Percentiles rank a stretch among this genome's conserved stretches.
phyloP scores from a whole-genome alignment of 53 echinoderm and acorn worm species.

The Paelopatides confundens region DNA sequence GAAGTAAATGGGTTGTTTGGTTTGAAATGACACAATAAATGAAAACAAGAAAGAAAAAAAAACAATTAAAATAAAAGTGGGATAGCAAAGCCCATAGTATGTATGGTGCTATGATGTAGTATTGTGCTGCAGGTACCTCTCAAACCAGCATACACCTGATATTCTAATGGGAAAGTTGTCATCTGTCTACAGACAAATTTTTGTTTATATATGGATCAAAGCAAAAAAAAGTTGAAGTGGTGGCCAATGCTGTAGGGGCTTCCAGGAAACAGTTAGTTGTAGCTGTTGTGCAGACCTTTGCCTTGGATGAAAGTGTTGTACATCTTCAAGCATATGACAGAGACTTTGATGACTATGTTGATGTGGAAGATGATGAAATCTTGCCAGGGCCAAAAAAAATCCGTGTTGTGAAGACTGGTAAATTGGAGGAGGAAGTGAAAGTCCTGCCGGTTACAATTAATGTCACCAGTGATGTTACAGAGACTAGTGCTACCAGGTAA shows the following conservation, averaged over 20 bases:
- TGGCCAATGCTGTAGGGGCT: neutral
- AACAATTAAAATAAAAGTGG: no score
- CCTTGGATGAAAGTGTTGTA: neutral
- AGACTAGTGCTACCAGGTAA: no score
- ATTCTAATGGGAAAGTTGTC: no score
- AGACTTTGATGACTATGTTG: slow-evolving; percentile 5
- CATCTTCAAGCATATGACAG: neutral
- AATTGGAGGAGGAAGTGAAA: neutral
- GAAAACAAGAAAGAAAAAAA: no score
- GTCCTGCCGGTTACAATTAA: neutral
- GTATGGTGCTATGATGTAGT: no score
- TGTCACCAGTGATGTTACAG: neutral
- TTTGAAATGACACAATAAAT: no score
- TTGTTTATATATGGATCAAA: neutral
- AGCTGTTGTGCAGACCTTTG: neutral
- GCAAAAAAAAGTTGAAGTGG: neutral
- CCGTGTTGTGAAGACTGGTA: neutral
- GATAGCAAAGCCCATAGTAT: no score
- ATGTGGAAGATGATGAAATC: neutral
- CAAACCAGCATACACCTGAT: no score
- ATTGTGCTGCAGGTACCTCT: no score
- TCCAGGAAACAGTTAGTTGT: neutral
- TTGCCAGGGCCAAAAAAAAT: neutral
- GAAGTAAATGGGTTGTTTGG: no score
- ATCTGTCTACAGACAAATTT: neutral